phyloP scores from a whole-genome alignment of 1,140 invertebrate genomes.

The Drosophila leontia region DNA sequence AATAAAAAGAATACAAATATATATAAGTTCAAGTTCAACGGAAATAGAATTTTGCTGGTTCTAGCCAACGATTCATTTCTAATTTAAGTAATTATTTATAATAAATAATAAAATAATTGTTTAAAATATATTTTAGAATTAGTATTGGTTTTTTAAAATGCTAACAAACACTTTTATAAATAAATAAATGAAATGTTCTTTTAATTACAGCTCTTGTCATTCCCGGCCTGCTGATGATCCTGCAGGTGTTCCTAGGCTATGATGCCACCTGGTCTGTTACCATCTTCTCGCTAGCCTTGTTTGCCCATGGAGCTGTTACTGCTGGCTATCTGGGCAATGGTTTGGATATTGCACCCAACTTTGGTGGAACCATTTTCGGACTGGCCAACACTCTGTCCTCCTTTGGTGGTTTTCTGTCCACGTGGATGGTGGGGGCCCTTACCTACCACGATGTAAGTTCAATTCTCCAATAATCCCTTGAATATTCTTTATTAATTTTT shows the following conservation, averaged over 20 bases:
- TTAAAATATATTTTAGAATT: neutral
- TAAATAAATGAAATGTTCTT: too few species aligned
- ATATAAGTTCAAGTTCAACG: slow-evolving; percentile 5
- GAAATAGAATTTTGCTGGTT: neutral
- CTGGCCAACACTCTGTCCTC: slow-evolving; percentile 96
- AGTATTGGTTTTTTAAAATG: neutral
- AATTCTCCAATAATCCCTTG: accelerated
- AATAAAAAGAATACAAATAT: neutral
- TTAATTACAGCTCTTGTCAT: slow-evolving; percentile 86
- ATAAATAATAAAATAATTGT: too few species aligned
- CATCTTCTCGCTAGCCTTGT: slow-evolving; percentile 91
- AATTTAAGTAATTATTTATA: neutral
- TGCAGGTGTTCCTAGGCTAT: slow-evolving; percentile 89
- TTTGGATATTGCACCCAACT: slow-evolving; percentile 95
- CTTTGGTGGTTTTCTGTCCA: slow-evolving; percentile 94
- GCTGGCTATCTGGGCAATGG: slow-evolving; percentile 95
- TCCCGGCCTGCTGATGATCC: slow-evolving; percentile 89
- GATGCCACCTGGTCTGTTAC: slow-evolving; percentile 89
- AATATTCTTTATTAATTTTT: slow-evolving; percentile 7
- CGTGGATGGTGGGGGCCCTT: slow-evolving; percentile 92
- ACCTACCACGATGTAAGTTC: slow-evolving; percentile 90
- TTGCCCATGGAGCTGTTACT: slow-evolving; percentile 93
- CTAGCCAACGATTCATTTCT: neutral
- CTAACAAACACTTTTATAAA: too few species aligned
- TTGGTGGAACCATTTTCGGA: slow-evolving; percentile 95